Evolutionary conservation across 2,113 vertebrate genomes (phyloP).

Genomic region (Silurus glanis): DNA sequence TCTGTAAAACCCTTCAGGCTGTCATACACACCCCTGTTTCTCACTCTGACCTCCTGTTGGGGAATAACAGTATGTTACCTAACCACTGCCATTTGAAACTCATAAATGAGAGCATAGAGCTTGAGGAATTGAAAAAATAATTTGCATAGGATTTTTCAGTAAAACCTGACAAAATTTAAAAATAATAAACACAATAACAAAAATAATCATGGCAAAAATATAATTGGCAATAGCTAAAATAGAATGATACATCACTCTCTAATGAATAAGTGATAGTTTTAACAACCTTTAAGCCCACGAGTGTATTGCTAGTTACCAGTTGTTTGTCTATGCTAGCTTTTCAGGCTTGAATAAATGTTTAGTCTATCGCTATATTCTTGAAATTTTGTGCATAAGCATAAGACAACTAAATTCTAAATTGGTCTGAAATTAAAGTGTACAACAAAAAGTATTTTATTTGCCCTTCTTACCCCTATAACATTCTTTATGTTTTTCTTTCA

Average conservation of each 20-base stretch:
- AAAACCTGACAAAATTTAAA: not conserved
- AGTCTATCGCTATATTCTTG: not conserved
- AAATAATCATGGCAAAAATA: no score
- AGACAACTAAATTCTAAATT: not conserved
- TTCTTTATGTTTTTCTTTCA: not conserved
- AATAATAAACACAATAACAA: not conserved
- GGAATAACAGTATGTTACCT: constrained; percentile 4
- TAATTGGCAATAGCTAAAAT: not conserved
- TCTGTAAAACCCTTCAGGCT: not conserved
- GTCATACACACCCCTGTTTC: not conserved
- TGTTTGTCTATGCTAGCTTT: constrained; percentile 11
- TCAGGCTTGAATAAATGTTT: not conserved
- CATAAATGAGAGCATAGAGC: not conserved
- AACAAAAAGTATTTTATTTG: not conserved
- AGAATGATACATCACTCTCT: not conserved
- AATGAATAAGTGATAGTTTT: not conserved
- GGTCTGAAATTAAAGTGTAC: not conserved
- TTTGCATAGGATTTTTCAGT: not conserved
- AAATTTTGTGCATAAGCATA: not conserved
- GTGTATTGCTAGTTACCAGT: not conserved
- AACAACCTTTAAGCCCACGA: not conserved
- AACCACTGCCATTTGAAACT: not conserved
- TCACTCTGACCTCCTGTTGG: not conserved
- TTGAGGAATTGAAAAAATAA: not conserved
- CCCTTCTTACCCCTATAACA: not conserved